phyloP scores from a whole-genome alignment of 2,888 invertebrate species.

The Homarus gammarus region DNA sequence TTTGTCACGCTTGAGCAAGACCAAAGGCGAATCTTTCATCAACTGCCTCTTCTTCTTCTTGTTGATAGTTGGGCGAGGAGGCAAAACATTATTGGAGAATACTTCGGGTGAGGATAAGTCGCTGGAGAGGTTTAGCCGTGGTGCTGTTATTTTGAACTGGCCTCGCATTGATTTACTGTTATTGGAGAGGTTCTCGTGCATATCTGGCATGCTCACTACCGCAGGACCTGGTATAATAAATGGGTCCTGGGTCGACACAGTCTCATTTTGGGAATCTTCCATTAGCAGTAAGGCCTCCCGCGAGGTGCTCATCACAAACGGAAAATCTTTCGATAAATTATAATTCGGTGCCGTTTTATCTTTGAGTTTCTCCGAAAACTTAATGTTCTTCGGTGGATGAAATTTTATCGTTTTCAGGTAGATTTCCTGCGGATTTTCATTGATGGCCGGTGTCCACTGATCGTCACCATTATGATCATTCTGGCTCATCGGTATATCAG shows the following conservation, averaged over 20 bases:
- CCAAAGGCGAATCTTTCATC: conserved; percentile 14
- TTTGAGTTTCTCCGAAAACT: not conserved
- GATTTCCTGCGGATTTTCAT: not conserved
- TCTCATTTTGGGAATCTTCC: not conserved
- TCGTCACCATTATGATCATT: not conserved
- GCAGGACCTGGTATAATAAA: not conserved
- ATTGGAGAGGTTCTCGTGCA: not conserved
- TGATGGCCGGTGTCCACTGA: not conserved
- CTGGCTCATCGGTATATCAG: not conserved
- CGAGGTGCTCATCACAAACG: not conserved
- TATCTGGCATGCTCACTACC: not conserved
- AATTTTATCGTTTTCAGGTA: not conserved
- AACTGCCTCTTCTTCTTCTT: not conserved
- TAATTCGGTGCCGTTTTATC: not conserved
- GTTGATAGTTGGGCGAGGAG: conserved; percentile 6
- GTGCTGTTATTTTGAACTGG: not conserved
- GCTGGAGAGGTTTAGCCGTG: not conserved
- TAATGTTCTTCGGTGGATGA: not conserved
- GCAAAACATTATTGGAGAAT: not conserved
- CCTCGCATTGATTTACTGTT: not conserved
- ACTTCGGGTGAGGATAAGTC: not conserved
- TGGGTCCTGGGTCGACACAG: not conserved
- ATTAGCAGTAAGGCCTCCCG: not conserved
- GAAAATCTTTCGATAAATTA: not conserved
- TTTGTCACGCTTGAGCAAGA: conserved; percentile 17